phyloP scores from a whole-genome alignment of 2,888 invertebrate species.

The Drosophila falleni region DNA sequence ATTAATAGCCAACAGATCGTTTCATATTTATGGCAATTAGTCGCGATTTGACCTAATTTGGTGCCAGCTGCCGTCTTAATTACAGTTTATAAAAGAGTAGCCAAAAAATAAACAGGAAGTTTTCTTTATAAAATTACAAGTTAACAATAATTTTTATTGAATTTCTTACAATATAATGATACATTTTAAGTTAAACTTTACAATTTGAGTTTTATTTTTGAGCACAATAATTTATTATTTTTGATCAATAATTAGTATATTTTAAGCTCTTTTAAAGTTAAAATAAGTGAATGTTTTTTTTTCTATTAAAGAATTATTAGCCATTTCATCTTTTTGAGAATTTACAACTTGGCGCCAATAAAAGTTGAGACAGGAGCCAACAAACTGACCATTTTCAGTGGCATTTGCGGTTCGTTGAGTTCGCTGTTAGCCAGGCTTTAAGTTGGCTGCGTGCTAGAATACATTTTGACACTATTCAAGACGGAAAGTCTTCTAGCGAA shows the following conservation, averaged over 20 bases:
- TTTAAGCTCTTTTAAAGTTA: too few species aligned
- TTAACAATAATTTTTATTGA: too few species aligned
- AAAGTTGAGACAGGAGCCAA: constrained; percentile 7
- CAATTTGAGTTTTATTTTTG: too few species aligned
- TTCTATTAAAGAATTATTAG: neutral
- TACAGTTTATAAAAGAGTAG: constrained; percentile 37
- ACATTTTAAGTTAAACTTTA: too few species aligned
- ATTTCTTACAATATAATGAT: too few species aligned
- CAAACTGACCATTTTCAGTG: constrained; percentile 28
- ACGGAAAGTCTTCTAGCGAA: constrained; percentile 49
- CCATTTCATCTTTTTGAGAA: constrained; percentile 2
- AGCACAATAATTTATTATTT: too few species aligned
- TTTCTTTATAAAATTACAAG: too few species aligned
- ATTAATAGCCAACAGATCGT: constrained; percentile 26
- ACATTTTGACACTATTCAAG: constrained; percentile 78
- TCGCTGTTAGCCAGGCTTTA: constrained; percentile 7
- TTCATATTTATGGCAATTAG: constrained; percentile 72
- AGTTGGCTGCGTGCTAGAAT: constrained; percentile 68
- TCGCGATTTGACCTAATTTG: constrained; percentile 70
- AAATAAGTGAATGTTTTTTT: too few species aligned
- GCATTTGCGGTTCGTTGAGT: constrained; percentile 57
- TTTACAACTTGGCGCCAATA: neutral
- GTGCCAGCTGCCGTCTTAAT: constrained; percentile 43
- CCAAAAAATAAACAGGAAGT: neutral
- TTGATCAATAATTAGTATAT: too few species aligned